A percentile compares a stretch with the other conserved stretches of the same genome.
Conservation (phyloP, 2,888 invertebrate genomes). For the Temnothorax rugatulus region DNA sequence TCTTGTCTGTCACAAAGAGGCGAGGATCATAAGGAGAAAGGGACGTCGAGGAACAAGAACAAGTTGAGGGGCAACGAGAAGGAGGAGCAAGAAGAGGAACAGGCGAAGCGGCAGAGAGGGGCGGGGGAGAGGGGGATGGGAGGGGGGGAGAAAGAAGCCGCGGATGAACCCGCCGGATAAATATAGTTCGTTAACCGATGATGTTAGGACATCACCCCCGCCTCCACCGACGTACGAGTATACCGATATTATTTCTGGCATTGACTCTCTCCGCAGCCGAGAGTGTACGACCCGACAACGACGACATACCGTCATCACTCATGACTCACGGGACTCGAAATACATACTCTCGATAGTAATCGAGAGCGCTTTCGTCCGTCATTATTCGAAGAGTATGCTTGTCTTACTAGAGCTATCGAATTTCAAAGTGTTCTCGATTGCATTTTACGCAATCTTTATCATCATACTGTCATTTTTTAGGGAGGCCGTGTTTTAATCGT, state of each 20-base stretch:
- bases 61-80: conserved; percentile 44
- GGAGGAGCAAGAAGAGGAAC: conserved; percentile 12
- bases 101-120: conserved; percentile 5
- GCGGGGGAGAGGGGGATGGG: background rate
- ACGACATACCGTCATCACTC: conserved; percentile 77
- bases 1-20: conserved; percentile 54
- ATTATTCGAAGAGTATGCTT: background rate
- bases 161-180: conserved; percentile 74
- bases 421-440: background rate
- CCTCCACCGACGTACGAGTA: conserved; percentile 66
- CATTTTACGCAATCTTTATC: background rate
- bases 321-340: conserved; percentile 82
- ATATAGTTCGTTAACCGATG: conserved; percentile 84
- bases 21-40: conserved; percentile 51
- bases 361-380: conserved; percentile 24
- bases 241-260: conserved; percentile 84
- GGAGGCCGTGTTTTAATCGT: background rate
- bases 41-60: conserved; percentile 54
- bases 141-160: conserved; percentile 43
- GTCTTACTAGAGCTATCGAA: background rate
- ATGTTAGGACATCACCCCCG: conserved; percentile 80
- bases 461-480: background rate
- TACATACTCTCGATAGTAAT: conserved; percentile 68
- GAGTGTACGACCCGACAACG: conserved; percentile 73
- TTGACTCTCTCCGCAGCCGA: conserved; percentile 77